Base-by-base conservation (phyloP, 2,797 vertebrate species). In the Rhyacichthys aspro region DNA sequence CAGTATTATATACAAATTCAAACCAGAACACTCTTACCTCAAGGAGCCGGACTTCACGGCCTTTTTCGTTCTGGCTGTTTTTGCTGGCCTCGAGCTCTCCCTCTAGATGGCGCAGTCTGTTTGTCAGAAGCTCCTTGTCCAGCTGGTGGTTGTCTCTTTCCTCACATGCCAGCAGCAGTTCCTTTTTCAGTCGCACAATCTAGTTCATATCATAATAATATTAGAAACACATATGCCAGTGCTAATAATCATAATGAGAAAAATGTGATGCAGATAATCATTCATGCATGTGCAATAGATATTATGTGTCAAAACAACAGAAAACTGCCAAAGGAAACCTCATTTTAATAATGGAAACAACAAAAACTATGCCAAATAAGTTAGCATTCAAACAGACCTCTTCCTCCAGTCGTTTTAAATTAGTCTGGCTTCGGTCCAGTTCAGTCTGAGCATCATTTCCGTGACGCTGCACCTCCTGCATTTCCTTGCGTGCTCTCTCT, bases 101-200 rank as follows among this genome's bases (percentile, higher is more conserved):
- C 85, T 98, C 94, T 1, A 97, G 84, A 72, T 93, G 92, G 79
- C 91, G 93, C 63, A 98, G 79, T 43, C 94, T 89, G 90, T 98
- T 96, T 15, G 76, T 80, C 68, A 96, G 88, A 59, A 98, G 91
- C 53, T 98, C 95, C 72, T 93, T 95, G 53, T 98, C 96, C 83
- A 98, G 88, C 65, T 84, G 55, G 9, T 87, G 90, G 1, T 90
- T 90, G 73, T 98, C 97, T 34, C 91, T 90, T 76, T 96, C 95
- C 0, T 94, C 94, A 64, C 88, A 93, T 19, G 72, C 88, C 0
- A 93, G 88, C 74, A 96, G 88, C 11, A 97, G 80, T 43, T 94
- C 93, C 60, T 95, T 95, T 79, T 95, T 94, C 63, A 94, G 90
- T 18, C 94, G 90, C 16, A 92, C 74, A 1, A 92, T 80, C 97